Evolutionary conservation across 2,888 invertebrate species (phyloP), one percentile per base, ranked within the genome.

Genomic region (Melipona beecheii): DNA sequence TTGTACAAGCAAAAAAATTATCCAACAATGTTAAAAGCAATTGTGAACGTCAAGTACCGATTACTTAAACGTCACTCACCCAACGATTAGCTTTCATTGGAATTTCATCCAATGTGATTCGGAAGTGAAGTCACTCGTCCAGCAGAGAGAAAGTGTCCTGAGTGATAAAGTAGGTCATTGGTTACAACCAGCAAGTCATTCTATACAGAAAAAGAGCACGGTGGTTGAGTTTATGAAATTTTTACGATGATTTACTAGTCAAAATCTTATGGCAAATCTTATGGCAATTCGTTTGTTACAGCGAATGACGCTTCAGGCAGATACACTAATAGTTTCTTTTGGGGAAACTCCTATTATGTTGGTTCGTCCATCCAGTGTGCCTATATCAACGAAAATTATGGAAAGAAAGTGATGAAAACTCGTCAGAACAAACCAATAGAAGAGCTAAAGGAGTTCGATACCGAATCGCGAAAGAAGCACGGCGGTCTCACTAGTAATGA

Each of bases 271-370:
- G 9, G 5, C 4, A 31, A 31, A 31, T 31, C 31, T 31, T 31
- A 27, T 27, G 27, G 27, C 11, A 6, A 58, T 56, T 36, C 75
- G 4, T 21, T 76, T n/a, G 76, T 91, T 89, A 0, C 91, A 95
- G 95, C 92, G 85, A 94, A 94, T 66, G 95, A 95, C 73, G 92
- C 95, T 9, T 94, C 94, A 36, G 95, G 95, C 17, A 92, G 94
- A 76, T 94, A 92, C 88, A 93, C 93, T 0, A 93, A 93, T 80
- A 93, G 95, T 21, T 94, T 93, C 87, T 93, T 93, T 84, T 95
- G 94, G 94, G 95, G 95, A 27, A 95, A 95, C 85, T 92, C 93
- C 13, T 95, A 93, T 81, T 95, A 94, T 88, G 90, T 90, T 9
- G 95, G 95, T 52, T 95, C 95, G 9, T 93, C 94, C 2, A 93